Evolutionary conservation across 1,140 invertebrate genomes (phyloP), one percentile per base, ranked within the genome.

Genomic region (Goniozus legneri): DNA sequence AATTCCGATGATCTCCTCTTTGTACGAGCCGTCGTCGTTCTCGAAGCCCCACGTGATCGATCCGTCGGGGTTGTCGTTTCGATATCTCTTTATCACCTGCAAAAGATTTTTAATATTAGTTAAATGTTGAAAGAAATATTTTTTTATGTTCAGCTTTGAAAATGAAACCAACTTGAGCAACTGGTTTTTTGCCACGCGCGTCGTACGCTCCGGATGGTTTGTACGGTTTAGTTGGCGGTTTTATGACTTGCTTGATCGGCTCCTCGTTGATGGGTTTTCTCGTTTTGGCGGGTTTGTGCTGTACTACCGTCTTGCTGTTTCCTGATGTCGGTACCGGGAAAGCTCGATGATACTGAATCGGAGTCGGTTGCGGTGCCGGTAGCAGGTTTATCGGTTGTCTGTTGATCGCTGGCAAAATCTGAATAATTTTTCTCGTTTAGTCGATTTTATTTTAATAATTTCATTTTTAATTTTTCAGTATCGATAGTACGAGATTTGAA

Each of bases 41-140:
- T 90, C 88, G 62, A 86, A 91, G 37, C 89, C 89, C 88, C 88
- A 91, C 0, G 86, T 87, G 44, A 91, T 91, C 50, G 84, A 88
- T 4, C 89, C 89, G 54, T 91, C 89, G 30, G 82, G 77, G 58
- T 89, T 89, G 59, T 89, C 88, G 40, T 88, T 86, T 34, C 86
- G 81, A 71, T 84, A 91, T 37, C 76, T 58, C n/a, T 68, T 64
- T 16, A 79, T 65, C 1, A 76, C 76, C 74, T 78, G 47, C 8
- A 48, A 46, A 22, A 38, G 20, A 32, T 19, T 30, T 19, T 34
- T 49, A 37, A 40, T 31, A 22, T 15, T 39, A 30, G 13, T 22
- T 13, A 32, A 6, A 27, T 27, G 24, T 27, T 27, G 4, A 4
- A 4, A 27, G 24, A 10, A 20, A 8, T 15, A 43, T 30, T 14